Evolutionary conservation across 2,113 vertebrate species (phyloP).

Genomic region (Etheostoma cragini): DNA sequence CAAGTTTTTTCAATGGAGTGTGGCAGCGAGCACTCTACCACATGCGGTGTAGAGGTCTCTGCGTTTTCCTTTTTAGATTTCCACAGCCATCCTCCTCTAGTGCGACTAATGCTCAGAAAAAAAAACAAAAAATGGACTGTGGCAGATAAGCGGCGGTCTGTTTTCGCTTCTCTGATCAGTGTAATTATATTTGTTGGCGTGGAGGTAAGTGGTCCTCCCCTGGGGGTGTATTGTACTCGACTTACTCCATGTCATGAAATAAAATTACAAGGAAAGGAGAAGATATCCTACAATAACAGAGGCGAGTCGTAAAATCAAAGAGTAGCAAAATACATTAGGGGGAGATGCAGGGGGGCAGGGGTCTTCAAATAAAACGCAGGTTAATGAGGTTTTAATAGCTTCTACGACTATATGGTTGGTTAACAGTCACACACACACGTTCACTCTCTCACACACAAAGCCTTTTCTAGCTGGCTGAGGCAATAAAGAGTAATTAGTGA

Average conservation of each 20-base stretch:
- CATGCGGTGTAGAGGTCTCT: not conserved
- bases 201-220: slow-evolving; percentile 77
- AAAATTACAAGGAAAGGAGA: slow-evolving; percentile 82
- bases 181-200: slow-evolving; percentile 81
- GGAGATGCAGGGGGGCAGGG: slow-evolving; percentile 63
- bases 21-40: not conserved
- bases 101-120: slow-evolving; percentile 69
- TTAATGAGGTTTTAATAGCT: slow-evolving; percentile 77
- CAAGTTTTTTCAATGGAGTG: slow-evolving; percentile 1
- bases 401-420: slow-evolving; percentile 65
- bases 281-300: slow-evolving; percentile 83
- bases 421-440: slow-evolving; percentile 43
- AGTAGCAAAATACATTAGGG: slow-evolving; percentile 80
- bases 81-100: slow-evolving; percentile 81
- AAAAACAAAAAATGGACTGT: slow-evolving; percentile 46
- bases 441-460: slow-evolving; percentile 28
- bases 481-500: slow-evolving; percentile 71
- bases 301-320: slow-evolving; percentile 79
- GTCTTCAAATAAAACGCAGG: slow-evolving; percentile 77
- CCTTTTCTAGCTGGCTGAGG: slow-evolving; percentile 41
- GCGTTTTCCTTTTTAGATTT: slow-evolving; percentile 26
- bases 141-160: slow-evolving; percentile 82
- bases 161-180: slow-evolving; percentile 80
- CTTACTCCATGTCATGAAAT: slow-evolving; percentile 75
- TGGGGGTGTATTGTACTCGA: slow-evolving; percentile 77